Conservation (phyloP, 2,113 vertebrate genomes). For the Eulemur rufifrons region DNA sequence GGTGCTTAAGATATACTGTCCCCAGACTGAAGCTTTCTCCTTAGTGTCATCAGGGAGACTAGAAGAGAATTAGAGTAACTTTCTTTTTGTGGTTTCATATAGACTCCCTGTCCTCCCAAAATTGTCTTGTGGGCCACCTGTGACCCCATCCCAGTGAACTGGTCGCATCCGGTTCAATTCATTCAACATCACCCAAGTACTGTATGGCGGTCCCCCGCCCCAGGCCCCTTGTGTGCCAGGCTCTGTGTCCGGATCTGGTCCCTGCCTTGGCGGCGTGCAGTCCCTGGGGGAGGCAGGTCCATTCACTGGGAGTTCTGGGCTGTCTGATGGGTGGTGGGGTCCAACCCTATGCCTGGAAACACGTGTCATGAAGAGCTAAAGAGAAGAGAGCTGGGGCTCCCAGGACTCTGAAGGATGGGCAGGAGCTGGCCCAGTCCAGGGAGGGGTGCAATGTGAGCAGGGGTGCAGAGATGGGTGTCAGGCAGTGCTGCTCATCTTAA, state of each 20-base stretch:
- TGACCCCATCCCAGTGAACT: neutral
- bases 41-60: neutral
- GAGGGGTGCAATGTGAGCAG: accelerated
- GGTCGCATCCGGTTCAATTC: neutral
- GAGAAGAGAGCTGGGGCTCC: neutral
- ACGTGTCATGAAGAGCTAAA: neutral
- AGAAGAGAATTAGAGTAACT: neutral
- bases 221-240: neutral
- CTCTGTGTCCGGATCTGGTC: neutral
- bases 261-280: neutral
- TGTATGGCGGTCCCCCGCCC: neutral
- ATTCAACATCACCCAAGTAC: neutral
- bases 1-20: neutral
- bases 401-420: neutral
- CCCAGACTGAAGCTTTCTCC: neutral
- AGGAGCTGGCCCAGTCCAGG: neutral
- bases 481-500: neutral
- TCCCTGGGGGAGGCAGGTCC: too few species aligned
- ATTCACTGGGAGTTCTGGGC: neutral
- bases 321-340: too few species aligned
- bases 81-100: neutral
- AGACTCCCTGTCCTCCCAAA: neutral
- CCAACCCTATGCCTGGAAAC: neutral
- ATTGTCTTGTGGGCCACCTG: neutral
- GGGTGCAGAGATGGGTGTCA: neutral